These are phyloP conservation scores for Excalfactoria chinensis DNA, from an alignment of 2,113 vertebrate species.

Conservation along the genomic window DNA sequence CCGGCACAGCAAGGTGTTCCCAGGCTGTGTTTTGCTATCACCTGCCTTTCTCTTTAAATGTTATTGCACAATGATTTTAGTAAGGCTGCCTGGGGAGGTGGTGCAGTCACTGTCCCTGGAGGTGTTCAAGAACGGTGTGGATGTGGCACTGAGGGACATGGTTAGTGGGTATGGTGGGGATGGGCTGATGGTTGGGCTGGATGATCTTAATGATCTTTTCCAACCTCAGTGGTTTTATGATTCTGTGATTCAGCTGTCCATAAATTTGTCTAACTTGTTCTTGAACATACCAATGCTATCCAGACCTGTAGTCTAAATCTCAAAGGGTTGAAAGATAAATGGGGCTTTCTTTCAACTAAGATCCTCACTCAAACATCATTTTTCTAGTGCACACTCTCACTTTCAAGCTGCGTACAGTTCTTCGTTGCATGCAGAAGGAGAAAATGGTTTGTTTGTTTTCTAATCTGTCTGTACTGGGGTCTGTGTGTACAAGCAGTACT, in stretches of 20 bases:
- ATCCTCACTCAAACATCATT: background rate
- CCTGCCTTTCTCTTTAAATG: background rate
- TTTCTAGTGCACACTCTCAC: rapidly evolving
- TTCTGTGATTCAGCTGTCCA: background rate
- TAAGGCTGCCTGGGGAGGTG: background rate
- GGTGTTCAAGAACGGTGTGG: too few species aligned
- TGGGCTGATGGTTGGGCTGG: too few species aligned
- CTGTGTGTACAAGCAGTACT: background rate
- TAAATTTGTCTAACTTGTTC: background rate
- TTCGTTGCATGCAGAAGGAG: background rate
- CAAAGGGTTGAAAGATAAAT: background rate
- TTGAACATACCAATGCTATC: background rate
- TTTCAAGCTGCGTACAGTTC: background rate
- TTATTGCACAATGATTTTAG: rapidly evolving
- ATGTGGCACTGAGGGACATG: too few species aligned
- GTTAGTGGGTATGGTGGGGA: too few species aligned
- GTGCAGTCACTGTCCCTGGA: too few species aligned
- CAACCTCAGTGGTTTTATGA: too few species aligned
- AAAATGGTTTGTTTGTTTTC: background rate
- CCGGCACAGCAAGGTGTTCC: background rate
- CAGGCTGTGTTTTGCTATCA: background rate
- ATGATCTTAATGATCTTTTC: too few species aligned
- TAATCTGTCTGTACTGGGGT: background rate
- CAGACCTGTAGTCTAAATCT: background rate
- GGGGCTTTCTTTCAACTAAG: background rate